Evolutionary conservation across 2,888 invertebrate genomes (phyloP).

Genomic region (Notodonta ziczac): DNA sequence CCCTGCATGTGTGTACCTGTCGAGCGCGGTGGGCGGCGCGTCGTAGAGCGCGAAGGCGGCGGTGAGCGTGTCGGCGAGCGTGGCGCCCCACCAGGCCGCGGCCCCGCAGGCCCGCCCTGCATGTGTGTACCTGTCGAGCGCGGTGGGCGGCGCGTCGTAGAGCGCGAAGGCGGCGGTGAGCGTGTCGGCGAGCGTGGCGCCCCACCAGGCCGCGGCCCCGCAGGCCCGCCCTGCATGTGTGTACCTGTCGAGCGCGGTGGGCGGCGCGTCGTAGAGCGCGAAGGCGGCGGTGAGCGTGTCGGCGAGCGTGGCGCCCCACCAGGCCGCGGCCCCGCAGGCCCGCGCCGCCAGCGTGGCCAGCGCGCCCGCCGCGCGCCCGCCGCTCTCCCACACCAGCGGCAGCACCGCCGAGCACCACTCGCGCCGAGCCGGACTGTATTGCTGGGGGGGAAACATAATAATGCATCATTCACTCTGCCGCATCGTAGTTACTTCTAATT

Average conservation of each 20-base stretch:
- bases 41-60: constrained; percentile 92
- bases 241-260: constrained; percentile 94
- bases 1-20: constrained; percentile 86
- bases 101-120: constrained; percentile 89
- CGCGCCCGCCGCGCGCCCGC: constrained; percentile 90
- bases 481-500: too few species aligned
- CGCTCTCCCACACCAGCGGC: constrained; percentile 89
- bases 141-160: constrained; percentile 90
- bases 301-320: constrained; percentile 97
- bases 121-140: constrained; percentile 90
- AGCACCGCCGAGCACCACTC: constrained; percentile 67
- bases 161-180: constrained; percentile 91
- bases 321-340: constrained; percentile 89
- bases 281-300: constrained; percentile 92
- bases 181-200: constrained; percentile 75
- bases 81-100: constrained; percentile 52
- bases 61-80: constrained; percentile 86
- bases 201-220: constrained; percentile 38
- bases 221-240: neutral
- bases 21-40: constrained; percentile 92
- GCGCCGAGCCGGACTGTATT: constrained; percentile 52
- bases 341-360: constrained; percentile 91
- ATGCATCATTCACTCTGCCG: too few species aligned
- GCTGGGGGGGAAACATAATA: constrained; percentile 33
- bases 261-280: constrained; percentile 90